phyloP scores from a whole-genome alignment of 2,113 vertebrate species.

The Grantiella picta region DNA sequence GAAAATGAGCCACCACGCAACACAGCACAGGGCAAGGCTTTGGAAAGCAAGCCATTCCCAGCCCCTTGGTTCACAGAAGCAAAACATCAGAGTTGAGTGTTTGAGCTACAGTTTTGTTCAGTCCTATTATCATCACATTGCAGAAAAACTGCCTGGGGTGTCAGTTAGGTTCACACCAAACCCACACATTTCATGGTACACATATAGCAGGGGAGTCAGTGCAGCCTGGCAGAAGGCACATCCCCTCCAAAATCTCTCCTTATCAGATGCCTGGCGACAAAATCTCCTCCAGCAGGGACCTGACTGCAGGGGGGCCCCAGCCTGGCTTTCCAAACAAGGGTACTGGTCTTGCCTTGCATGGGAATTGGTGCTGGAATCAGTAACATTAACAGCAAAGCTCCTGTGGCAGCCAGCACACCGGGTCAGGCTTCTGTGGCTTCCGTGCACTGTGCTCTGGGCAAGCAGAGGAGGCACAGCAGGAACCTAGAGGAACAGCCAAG shows the following conservation, averaged over 20 bases:
- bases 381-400: not conserved
- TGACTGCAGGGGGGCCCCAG: fast-evolving
- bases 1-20: not conserved
- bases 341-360: fast-evolving
- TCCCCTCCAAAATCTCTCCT: not conserved
- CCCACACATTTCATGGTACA: not conserved
- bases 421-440: not conserved
- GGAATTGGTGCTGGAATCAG: not conserved
- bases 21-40: not conserved
- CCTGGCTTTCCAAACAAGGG: not conserved
- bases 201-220: fast-evolving
- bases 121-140: slow-evolving; percentile 37
- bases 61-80: not conserved
- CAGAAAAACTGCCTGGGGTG: slow-evolving; percentile 20
- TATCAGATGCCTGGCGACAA: not conserved
- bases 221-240: not conserved
- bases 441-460: fast-evolving
- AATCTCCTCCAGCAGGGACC: not conserved
- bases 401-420: not conserved
- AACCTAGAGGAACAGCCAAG: not conserved
- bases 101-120: slow-evolving; percentile 43
- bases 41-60: not conserved
- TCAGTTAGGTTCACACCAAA: slow-evolving; percentile 8
- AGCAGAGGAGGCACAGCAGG: not conserved
- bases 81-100: not conserved